Evolutionary conservation across 37 sponge, comb jelly and placozoan species (phyloP).

Genomic region (Ephydatia muelleri): DNA sequence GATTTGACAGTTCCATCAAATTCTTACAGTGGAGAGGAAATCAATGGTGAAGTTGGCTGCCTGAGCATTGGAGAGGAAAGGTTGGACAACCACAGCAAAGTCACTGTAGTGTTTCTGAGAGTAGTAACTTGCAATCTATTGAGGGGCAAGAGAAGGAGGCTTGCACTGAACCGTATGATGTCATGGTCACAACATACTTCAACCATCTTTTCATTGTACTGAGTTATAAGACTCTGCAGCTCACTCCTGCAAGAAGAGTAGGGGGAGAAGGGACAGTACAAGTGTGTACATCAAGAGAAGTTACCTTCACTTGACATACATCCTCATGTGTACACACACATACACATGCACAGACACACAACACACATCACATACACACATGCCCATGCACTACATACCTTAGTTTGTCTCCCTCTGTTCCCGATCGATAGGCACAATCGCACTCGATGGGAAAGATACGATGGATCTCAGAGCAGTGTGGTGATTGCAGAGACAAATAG

Average conservation of each 20-base stretch:
- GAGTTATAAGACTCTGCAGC: constrained; percentile 33
- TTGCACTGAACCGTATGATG: neutral
- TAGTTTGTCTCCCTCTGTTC: constrained; percentile 55
- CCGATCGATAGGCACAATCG: constrained; percentile 63
- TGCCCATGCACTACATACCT: constrained; percentile 16
- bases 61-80: constrained; percentile 50
- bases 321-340: no score
- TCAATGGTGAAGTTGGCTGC: constrained; percentile 54
- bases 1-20: neutral
- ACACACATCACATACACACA: neutral
- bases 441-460: constrained; percentile 73
- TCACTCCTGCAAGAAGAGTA: no score
- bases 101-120: constrained; percentile 50
- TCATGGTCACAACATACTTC: neutral
- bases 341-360: no score
- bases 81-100: constrained; percentile 81
- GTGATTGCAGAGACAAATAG: constrained; percentile 51
- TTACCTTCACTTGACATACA: no score
- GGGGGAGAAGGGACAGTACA: neutral
- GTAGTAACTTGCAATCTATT: constrained; percentile 47
- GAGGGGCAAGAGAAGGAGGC: constrained; percentile 20
- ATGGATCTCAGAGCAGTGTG: constrained; percentile 63
- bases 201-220: constrained; percentile 46
- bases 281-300: neutral
- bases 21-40: constrained; percentile 62